Base-by-base conservation (phyloP, 2,888 invertebrate genomes). In the Ecliptopera silaceata region DNA sequence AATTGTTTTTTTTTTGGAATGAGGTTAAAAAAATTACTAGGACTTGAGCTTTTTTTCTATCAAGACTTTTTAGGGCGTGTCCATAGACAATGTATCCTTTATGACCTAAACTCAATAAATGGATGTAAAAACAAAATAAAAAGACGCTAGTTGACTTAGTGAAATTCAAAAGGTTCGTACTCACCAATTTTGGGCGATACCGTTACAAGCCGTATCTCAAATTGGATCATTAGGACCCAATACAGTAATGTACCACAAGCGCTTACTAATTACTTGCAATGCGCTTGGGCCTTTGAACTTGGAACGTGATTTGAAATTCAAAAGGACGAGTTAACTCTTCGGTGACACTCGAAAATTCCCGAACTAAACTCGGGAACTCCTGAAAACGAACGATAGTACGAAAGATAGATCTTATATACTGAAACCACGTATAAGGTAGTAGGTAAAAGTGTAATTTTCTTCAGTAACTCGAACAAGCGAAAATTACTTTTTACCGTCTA, bases 281-380 rank as follows among this genome's bases (percentile, higher is more conserved):
- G 45, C 47, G 42, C 18, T 31, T 54, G 45, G 36, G 42, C 57
- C 47, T 26, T 48, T 42, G 34, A 47, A 47, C 26, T 54, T 32
- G 4, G 56, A 43, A 53, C 59, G 53, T 65, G 66, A 63, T 66
- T 64, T 57, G 60, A 58, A 57, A 52, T 18, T 43, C 38, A 52
- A 45, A 38, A 32, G 3, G 15, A 43, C 17, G 29, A 43, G 26
- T 11, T 8, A 42, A 39, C 17, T 31, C 2, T 8, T n/a, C n/a
- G 29, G 1, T 6, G 5, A 29, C 20, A 20, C 20, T 20, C n/a
- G n/a, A n/a, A 20, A 20, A 4, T 20, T 20, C 20, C 20, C 4
- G 4, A 20, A 20, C 20, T 20, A 20, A n/a, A n/a, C n/a, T n/a
- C n/a, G n/a, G n/a, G n/a, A n/a, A n/a, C n/a, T n/a, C n/a, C n/a